A percentile compares a stretch with the other conserved stretches of the same genome.
phyloP scores from a whole-genome alignment of 1,140 invertebrate genomes.

The Homarus americanus region DNA sequence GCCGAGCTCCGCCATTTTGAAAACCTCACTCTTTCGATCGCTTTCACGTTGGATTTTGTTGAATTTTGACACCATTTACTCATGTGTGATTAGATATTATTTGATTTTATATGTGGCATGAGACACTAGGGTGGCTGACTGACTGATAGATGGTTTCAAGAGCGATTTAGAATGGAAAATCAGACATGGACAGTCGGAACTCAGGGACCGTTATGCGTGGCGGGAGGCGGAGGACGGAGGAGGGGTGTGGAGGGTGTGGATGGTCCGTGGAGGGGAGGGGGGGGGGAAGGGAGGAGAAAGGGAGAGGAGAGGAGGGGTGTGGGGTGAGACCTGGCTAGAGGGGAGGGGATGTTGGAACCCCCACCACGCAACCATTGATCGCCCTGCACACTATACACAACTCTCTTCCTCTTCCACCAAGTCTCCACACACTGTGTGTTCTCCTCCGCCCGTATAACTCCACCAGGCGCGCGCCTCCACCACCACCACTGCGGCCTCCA shows the following conservation, averaged over 20 bases:
- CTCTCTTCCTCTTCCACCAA: slow-evolving; percentile 38
- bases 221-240: slow-evolving; percentile 1
- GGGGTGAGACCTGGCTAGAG: background rate
- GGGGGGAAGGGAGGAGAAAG: slow-evolving; percentile 14
- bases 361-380: slow-evolving; percentile 55
- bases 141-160: background rate
- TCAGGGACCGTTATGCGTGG: slow-evolving; percentile 52
- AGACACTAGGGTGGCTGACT: background rate
- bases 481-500: slow-evolving; percentile 18
- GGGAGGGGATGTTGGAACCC: background rate
- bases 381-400: slow-evolving; percentile 58
- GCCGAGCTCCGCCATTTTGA: slow-evolving; percentile 56
- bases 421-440: slow-evolving; percentile 32
- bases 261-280: background rate
- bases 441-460: background rate
- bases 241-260: slow-evolving; percentile 8
- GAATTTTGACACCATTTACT: background rate
- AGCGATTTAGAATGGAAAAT: slow-evolving; percentile 15
- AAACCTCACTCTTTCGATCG: slow-evolving; percentile 53
- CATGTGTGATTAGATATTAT: background rate
- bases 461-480: slow-evolving; percentile 34
- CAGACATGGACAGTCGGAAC: background rate
- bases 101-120: background rate
- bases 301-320: background rate
- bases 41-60: slow-evolving; percentile 1